These are phyloP conservation scores for Scleropages formosus DNA, from an alignment of 2,797 vertebrate species.

Conservation along the genomic window DNA sequence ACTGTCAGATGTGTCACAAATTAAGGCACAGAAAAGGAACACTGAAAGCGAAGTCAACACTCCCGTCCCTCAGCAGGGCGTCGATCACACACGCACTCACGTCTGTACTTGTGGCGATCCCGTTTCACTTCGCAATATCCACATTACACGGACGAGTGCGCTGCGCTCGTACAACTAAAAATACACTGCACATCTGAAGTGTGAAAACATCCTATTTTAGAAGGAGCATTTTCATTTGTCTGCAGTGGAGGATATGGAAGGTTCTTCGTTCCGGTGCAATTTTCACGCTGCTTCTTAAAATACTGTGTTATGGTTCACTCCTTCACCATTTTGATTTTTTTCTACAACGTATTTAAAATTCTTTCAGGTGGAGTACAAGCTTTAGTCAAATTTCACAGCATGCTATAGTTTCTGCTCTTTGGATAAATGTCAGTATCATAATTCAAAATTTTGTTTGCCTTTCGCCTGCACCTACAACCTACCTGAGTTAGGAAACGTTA, in stretches of 20 bases:
- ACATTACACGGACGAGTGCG: conserved; percentile 64
- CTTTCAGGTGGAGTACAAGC: conserved; percentile 51
- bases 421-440: background rate
- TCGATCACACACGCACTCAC: background rate
- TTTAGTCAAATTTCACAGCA: conserved; percentile 39
- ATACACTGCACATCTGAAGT: conserved; percentile 71
- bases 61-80: background rate
- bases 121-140: conserved; percentile 54
- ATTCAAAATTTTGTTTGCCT: background rate
- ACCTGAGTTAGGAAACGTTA: background rate
- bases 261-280: conserved; percentile 45
- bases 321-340: conserved; percentile 45
- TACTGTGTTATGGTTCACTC: conserved; percentile 57
- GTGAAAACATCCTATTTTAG: conserved; percentile 72
- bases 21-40: conserved; percentile 15
- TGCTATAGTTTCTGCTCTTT: conserved; percentile 37
- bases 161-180: conserved; percentile 66
- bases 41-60: background rate
- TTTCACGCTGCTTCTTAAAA: conserved; percentile 63
- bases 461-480: background rate
- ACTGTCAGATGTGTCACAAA: conserved; percentile 1
- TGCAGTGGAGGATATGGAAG: conserved; percentile 62
- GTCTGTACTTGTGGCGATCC: conserved; percentile 3
- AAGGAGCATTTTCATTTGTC: conserved; percentile 71
- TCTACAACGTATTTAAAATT: conserved; percentile 12